Evolutionary conservation across 1,140 invertebrate species (phyloP).

Genomic region (Hypothenemus hampei): DNA sequence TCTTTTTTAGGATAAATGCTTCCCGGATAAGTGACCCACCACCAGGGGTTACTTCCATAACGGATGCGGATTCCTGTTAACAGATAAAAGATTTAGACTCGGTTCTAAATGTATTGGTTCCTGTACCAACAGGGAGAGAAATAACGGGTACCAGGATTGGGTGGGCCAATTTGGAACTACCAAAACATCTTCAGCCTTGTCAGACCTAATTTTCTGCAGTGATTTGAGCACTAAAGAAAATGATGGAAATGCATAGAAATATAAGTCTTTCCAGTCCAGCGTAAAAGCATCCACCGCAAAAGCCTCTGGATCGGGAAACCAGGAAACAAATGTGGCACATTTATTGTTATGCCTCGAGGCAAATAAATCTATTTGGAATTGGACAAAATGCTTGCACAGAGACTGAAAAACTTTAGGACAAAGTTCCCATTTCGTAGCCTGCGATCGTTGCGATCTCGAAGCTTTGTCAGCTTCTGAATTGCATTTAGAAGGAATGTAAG

Average conservation of each 20-base stretch:
- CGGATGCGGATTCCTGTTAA: too few relatives aligned
- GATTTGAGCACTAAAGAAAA: slow-evolving; percentile 30
- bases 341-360: slow-evolving; percentile 34
- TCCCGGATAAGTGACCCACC: slow-evolving; percentile 30
- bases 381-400: slow-evolving; percentile 18
- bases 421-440: slow-evolving; percentile 27
- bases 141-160: slow-evolving; percentile 37
- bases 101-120: too few relatives aligned
- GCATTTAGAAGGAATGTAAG: slow-evolving; percentile 29
- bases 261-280: slow-evolving; percentile 26
- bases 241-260: slow-evolving; percentile 39
- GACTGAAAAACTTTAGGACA: slow-evolving; percentile 4
- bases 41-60: too few relatives aligned
- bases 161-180: slow-evolving; percentile 34
- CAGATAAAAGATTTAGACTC: too few relatives aligned
- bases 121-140: background rate
- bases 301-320: slow-evolving; percentile 29
- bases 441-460: slow-evolving; percentile 25
- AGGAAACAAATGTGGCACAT: slow-evolving; percentile 33
- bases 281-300: slow-evolving; percentile 36
- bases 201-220: slow-evolving; percentile 32
- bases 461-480: slow-evolving; percentile 30
- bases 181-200: slow-evolving; percentile 32
- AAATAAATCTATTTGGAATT: slow-evolving; percentile 32
- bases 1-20: slow-evolving; percentile 7